phyloP scores from a whole-genome alignment of 1,140 invertebrate species.

The Drosophila sucinea region DNA sequence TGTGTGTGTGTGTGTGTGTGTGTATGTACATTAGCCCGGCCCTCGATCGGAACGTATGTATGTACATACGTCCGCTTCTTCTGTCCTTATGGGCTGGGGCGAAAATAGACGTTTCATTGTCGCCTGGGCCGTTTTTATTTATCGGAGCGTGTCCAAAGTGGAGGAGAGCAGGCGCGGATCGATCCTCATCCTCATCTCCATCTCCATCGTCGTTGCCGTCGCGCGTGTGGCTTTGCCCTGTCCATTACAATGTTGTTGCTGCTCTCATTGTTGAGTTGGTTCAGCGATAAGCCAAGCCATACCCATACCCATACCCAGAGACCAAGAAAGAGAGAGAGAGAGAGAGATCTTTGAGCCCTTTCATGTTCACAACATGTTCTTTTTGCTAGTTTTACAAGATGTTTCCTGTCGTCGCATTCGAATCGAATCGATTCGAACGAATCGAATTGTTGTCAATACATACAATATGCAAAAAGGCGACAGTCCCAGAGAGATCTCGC shows the following conservation, averaged over 20 bases:
- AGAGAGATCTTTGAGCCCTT: constrained; percentile 50
- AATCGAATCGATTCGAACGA: constrained; percentile 81
- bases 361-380: constrained; percentile 81
- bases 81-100: constrained; percentile 40
- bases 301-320: neutral
- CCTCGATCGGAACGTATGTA: constrained; percentile 37
- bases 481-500: neutral
- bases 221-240: constrained; percentile 70
- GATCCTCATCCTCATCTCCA: constrained; percentile 11
- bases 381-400: constrained; percentile 83
- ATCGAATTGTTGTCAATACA: constrained; percentile 82
- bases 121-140: constrained; percentile 72
- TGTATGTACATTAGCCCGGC: constrained; percentile 71
- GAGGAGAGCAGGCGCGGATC: constrained; percentile 33
- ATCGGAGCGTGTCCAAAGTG: constrained; percentile 76
- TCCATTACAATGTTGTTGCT: constrained; percentile 80
- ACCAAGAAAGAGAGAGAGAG: neutral
- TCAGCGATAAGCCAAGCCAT: constrained; percentile 56
- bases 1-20: constrained; percentile 4
- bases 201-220: constrained; percentile 1
- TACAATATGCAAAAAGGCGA: constrained; percentile 16
- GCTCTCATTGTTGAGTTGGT: constrained; percentile 69
- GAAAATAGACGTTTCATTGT: constrained; percentile 83
- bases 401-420: constrained; percentile 81
- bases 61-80: constrained; percentile 35